phyloP scores from a whole-genome alignment of 2,888 invertebrate genomes.

The Agrotis clavis region DNA sequence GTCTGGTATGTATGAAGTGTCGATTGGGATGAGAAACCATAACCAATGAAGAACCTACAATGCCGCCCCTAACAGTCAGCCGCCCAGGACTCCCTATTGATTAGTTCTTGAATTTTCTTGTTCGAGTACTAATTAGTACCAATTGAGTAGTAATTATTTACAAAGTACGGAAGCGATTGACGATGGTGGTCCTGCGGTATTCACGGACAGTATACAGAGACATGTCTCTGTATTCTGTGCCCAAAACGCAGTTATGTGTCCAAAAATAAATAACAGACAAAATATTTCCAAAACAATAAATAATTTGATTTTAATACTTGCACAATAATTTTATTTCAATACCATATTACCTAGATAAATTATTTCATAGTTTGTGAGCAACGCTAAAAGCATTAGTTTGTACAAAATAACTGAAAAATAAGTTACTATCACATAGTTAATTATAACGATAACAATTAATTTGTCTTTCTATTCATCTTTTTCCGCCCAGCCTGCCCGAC shows the following conservation, averaged over 20 bases:
- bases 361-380: conserved; percentile 27
- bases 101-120: too few species aligned
- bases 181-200: too few species aligned
- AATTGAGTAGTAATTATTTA: too few species aligned
- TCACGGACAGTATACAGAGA: too few species aligned
- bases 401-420: conserved; percentile 46
- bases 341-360: conserved; percentile 3
- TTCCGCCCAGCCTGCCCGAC: not conserved
- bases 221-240: too few species aligned
- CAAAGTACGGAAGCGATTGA: too few species aligned
- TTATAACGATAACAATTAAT: conserved; percentile 3
- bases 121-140: too few species aligned
- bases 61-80: not conserved
- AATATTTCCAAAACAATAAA: not conserved
- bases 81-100: too few species aligned
- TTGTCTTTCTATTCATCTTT: not conserved
- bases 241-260: not conserved
- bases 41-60: not conserved
- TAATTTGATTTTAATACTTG: not conserved
- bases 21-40: not conserved
- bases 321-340: conserved; percentile 1
- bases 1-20: too few species aligned
- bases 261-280: not conserved
- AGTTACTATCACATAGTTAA: conserved; percentile 54
- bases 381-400: conserved; percentile 53